Conservation (phyloP, 2,888 invertebrate species). For the Omphaloscelis lunosa region DNA sequence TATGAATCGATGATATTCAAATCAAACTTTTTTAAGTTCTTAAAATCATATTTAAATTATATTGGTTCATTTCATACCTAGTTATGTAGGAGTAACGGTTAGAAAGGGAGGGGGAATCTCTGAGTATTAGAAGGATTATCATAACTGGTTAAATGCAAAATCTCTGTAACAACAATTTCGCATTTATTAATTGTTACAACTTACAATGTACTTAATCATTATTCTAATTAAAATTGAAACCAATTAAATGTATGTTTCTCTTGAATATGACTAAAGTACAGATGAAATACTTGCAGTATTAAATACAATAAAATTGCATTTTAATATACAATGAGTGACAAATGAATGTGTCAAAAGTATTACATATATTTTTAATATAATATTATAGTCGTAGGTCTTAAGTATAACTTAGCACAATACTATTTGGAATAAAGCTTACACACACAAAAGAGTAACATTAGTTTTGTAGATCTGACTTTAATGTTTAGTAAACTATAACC, state of each 20-base stretch:
- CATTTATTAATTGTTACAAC: constrained; percentile 11
- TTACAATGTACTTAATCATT: constrained; percentile 11
- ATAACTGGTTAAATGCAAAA: constrained; percentile 14
- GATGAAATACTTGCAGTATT: constrained; percentile 33
- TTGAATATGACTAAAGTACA: not conserved
- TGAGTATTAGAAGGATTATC: not conserved
- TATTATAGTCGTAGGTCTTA: constrained; percentile 30
- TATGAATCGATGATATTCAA: not conserved
- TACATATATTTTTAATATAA: constrained; percentile 3
- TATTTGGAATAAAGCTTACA: not conserved
- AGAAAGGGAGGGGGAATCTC: not conserved
- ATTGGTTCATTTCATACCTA: constrained; percentile 2
- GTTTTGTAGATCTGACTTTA: not conserved
- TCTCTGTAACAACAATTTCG: constrained; percentile 9
- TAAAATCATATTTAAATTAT: not conserved
- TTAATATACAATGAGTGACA: constrained; percentile 6
- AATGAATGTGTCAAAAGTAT: constrained; percentile 40
- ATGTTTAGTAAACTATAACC: not conserved
- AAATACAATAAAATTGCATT: constrained; percentile 12
- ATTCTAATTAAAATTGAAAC: not conserved
- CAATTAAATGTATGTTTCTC: not conserved
- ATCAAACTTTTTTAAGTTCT: not conserved
- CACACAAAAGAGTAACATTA: not conserved
- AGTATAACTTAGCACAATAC: constrained; percentile 6
- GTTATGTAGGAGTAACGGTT: not conserved